A percentile compares a stretch with the other conserved stretches of the same genome.
phyloP scores from a whole-genome alignment of 2,113 vertebrate species.

The Forbesichthys papilliferus region DNA sequence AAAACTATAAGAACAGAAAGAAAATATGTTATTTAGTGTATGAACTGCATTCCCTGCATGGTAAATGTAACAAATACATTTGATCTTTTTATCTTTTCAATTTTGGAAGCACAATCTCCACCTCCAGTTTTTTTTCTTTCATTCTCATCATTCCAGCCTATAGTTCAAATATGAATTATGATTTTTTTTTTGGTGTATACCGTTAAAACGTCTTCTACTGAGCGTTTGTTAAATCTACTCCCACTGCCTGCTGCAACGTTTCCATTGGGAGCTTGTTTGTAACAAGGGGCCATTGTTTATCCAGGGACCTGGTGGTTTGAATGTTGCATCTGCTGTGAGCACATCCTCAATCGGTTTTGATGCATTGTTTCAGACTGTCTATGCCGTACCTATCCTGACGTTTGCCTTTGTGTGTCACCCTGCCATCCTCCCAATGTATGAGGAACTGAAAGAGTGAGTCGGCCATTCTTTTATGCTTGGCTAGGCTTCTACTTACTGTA shows the following conservation, averaged over 20 bases:
- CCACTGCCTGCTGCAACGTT: no score
- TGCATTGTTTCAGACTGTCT: slow-evolving; percentile 84
- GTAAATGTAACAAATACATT: no score
- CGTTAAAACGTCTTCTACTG: no score
- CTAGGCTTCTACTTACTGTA: not conserved
- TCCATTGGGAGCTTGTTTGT: not conserved
- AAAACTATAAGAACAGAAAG: not conserved
- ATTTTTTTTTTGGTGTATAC: no score
- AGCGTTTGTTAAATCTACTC: no score
- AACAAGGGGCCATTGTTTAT: not conserved
- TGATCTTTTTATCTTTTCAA: no score
- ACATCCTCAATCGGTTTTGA: not conserved
- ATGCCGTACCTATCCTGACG: slow-evolving; percentile 92
- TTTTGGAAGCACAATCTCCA: no score
- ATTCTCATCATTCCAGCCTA: no score
- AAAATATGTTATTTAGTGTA: not conserved
- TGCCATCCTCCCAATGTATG: slow-evolving; percentile 95
- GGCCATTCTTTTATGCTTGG: not conserved
- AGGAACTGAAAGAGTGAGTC: slow-evolving; percentile 93
- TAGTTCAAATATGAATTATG: no score
- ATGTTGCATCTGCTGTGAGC: slow-evolving; percentile 8
- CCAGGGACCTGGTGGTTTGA: not conserved
- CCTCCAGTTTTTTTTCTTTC: no score
- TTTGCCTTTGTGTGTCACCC: slow-evolving; percentile 98
- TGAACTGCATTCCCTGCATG: no score